phyloP scores from a whole-genome alignment of 2,797 vertebrate species.

The Intellagama lesueurii region DNA sequence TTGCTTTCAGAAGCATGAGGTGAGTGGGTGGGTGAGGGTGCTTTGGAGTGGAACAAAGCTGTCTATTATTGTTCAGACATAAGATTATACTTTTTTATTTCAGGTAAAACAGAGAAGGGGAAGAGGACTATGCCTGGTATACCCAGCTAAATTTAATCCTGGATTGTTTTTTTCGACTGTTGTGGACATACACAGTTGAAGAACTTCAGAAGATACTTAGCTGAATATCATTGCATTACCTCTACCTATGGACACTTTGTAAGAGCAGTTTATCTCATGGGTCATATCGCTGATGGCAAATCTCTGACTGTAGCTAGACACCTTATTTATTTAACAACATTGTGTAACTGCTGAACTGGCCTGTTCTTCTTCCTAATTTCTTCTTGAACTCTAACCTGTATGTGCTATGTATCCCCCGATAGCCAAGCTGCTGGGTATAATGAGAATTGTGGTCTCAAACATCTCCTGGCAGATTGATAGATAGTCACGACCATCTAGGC shows the following conservation, averaged over 20 bases:
- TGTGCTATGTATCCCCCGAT: too few relatives aligned
- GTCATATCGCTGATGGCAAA: background rate
- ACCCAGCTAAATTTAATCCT: too few relatives aligned
- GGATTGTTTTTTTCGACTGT: too few relatives aligned
- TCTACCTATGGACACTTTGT: background rate
- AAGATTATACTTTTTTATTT: background rate
- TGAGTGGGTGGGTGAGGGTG: background rate
- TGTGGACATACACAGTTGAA: too few relatives aligned
- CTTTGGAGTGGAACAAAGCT: background rate
- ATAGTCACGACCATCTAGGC: too few relatives aligned
- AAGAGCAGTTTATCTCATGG: background rate
- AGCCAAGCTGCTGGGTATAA: too few relatives aligned
- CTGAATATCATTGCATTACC: background rate
- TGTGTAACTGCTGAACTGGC: background rate
- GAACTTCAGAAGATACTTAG: too few relatives aligned
- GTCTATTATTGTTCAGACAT: background rate
- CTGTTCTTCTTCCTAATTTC: background rate
- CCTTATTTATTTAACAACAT: too few relatives aligned
- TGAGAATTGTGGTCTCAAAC: too few relatives aligned
- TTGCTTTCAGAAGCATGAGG: background rate
- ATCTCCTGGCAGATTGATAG: too few relatives aligned
- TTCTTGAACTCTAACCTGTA: too few relatives aligned
- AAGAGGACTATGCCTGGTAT: background rate
- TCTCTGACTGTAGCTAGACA: background rate
- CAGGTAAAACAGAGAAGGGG: background rate